Evolutionary conservation across 2,888 invertebrate genomes (phyloP).

Genomic region (Villa cingulata): DNA sequence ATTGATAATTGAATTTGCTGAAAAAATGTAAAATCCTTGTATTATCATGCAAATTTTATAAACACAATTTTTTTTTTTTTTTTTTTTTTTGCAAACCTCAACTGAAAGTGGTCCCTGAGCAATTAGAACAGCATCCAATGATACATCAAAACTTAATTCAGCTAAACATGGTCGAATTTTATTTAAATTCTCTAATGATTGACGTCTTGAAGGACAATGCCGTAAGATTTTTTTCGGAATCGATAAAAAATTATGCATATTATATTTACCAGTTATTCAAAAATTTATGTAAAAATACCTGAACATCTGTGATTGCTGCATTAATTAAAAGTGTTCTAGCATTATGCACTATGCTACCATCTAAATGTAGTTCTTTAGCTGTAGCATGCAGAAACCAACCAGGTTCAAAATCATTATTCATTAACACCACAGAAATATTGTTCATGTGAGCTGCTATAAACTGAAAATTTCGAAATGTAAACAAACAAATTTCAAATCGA

Average conservation of each 20-base stretch:
- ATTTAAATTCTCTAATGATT: conserved; percentile 31
- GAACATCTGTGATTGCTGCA: conserved; percentile 51
- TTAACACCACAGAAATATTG: conserved; percentile 50
- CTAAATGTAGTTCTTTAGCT: conserved; percentile 53
- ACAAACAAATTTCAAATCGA: not conserved
- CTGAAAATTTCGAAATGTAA: conserved; percentile 34
- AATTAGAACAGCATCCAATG: conserved; percentile 61
- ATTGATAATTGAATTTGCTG: conserved; percentile 36
- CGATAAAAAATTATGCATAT: too few species aligned
- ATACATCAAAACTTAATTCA: conserved; percentile 58
- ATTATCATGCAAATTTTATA: not conserved
- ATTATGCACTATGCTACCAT: conserved; percentile 53
- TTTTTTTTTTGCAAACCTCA: conserved; percentile 42
- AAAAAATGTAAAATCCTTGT: conserved; percentile 9
- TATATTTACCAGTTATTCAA: not conserved
- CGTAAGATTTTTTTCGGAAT: conserved; percentile 30
- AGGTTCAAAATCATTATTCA: conserved; percentile 46
- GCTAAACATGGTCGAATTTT: conserved; percentile 52
- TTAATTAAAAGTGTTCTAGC: conserved; percentile 57
- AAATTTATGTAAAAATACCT: conserved; percentile 28
- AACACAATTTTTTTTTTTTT: not conserved
- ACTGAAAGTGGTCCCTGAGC: conserved; percentile 75
- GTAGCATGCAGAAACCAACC: conserved; percentile 58
- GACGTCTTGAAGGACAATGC: conserved; percentile 29
- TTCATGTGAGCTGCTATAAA: conserved; percentile 77